These are phyloP conservation scores for Mormyrus proboscirostris DNA, from an alignment of 2,797 vertebrate genomes.

Conservation along the genomic window DNA sequence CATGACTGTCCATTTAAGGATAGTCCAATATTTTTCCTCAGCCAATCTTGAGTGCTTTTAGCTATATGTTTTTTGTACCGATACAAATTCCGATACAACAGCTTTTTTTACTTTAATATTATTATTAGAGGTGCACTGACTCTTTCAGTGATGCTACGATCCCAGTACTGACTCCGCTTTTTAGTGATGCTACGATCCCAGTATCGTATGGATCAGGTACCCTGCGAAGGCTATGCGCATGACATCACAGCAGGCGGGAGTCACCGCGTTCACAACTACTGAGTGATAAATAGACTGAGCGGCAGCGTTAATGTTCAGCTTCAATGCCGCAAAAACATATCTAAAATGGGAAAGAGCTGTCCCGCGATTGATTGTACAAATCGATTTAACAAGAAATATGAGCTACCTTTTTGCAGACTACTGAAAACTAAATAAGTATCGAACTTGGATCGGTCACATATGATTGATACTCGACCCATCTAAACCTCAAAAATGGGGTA, in stretches of 20 bases:
- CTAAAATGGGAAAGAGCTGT: background rate
- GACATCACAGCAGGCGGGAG: background rate
- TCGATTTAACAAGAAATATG: background rate
- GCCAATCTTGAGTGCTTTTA: background rate
- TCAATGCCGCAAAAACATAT: background rate
- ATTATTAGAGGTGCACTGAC: background rate
- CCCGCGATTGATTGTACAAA: background rate
- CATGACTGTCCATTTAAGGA: background rate
- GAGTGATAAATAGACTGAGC: background rate
- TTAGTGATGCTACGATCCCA: background rate
- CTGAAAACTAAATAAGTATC: background rate
- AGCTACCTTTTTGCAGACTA: background rate
- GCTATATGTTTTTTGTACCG: background rate
- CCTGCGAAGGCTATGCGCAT: background rate
- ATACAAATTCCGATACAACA: background rate
- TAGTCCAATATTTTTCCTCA: background rate
- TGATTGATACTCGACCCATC: background rate
- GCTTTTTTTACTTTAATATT: background rate
- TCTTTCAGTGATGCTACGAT: background rate
- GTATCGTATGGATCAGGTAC: background rate
- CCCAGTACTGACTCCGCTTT: background rate
- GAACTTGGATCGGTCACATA: background rate
- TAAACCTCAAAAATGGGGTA: background rate
- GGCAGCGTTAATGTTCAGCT: background rate
- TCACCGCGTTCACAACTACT: background rate